Percentiles rank a stretch among this genome's conserved stretches.
phyloP scores from a whole-genome alignment of 2,888 invertebrate genomes.

The Lepas anatifera region DNA sequence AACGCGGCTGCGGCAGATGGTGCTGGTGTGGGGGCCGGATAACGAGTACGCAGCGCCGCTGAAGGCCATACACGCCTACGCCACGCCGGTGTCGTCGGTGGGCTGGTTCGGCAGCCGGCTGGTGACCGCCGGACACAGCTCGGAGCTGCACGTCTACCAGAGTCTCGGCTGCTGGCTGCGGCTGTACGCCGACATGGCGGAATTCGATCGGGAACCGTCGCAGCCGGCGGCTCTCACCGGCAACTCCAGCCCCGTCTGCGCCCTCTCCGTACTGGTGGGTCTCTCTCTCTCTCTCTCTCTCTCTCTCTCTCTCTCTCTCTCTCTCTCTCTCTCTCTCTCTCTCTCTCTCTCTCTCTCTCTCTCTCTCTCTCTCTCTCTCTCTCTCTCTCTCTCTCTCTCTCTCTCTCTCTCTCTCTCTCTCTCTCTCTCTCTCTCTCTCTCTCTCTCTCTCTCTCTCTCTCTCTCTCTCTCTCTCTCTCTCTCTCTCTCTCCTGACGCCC shows the following conservation, averaged over 20 bases:
- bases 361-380: not conserved
- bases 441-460: not conserved
- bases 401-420: too few species aligned
- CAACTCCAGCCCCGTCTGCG: not conserved
- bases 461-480: not conserved
- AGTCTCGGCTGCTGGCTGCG: not conserved
- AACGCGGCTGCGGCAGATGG: not conserved
- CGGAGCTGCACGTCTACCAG: not conserved
- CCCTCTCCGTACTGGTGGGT: not conserved
- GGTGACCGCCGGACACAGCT: not conserved
- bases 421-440: too few species aligned
- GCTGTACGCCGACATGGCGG: too few species aligned
- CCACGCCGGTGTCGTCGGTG: not conserved
- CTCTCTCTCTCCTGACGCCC: not conserved
- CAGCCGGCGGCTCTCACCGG: not conserved
- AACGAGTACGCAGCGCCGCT: not conserved
- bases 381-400: not conserved
- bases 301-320: too few species aligned
- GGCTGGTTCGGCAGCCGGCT: not conserved
- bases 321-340: too few species aligned
- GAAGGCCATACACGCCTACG: not conserved
- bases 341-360: not conserved
- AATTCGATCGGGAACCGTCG: too few species aligned
- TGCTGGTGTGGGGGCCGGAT: not conserved
- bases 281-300: too few species aligned